Percentiles rank a stretch among this genome's conserved stretches.
These are phyloP conservation scores for Isotomurus palustris DNA, from an alignment of 2,888 invertebrate genomes.

Conservation along the genomic window DNA sequence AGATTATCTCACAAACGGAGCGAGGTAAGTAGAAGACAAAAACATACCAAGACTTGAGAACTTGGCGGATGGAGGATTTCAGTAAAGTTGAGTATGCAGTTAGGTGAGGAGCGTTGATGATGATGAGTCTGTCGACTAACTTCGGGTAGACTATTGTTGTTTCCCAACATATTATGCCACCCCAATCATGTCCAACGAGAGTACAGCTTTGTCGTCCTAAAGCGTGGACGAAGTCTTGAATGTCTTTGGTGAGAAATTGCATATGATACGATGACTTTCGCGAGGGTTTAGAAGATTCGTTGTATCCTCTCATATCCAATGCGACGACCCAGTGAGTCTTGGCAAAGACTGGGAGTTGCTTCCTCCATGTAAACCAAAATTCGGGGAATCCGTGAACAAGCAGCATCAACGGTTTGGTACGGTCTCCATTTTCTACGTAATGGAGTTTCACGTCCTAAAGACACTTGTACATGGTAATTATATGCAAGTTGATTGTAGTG, in stretches of 20 bases:
- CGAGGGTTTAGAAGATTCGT: constrained; percentile 63
- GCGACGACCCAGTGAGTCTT: constrained; percentile 64
- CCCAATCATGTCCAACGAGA: constrained; percentile 56
- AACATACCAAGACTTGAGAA: constrained; percentile 47
- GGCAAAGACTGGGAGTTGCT: constrained; percentile 63
- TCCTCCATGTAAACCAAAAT: constrained; percentile 72
- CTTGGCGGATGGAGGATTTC: constrained; percentile 42
- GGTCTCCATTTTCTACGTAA: constrained; percentile 64
- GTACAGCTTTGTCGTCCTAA: constrained; percentile 50
- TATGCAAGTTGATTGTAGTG: no score
- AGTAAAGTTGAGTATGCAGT: constrained; percentile 48
- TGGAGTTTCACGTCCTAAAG: constrained; percentile 60
- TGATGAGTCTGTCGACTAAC: constrained; percentile 51
- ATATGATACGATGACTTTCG: constrained; percentile 55
- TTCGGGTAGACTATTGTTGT: constrained; percentile 51
- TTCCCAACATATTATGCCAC: constrained; percentile 52
- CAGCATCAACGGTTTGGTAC: constrained; percentile 62
- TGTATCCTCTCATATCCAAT: constrained; percentile 65
- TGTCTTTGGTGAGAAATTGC: constrained; percentile 57
- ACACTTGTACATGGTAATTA: constrained; percentile 21
- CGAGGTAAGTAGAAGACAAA: constrained; percentile 51
- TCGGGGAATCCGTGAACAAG: constrained; percentile 72
- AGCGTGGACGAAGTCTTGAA: constrained; percentile 56
- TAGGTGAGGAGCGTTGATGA: constrained; percentile 54
- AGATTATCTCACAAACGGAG: constrained; percentile 51